Percentiles rank a stretch among this genome's conserved stretches.
phyloP scores from a whole-genome alignment of 2,797 vertebrate genomes.

The Gallinago nigripennis region DNA sequence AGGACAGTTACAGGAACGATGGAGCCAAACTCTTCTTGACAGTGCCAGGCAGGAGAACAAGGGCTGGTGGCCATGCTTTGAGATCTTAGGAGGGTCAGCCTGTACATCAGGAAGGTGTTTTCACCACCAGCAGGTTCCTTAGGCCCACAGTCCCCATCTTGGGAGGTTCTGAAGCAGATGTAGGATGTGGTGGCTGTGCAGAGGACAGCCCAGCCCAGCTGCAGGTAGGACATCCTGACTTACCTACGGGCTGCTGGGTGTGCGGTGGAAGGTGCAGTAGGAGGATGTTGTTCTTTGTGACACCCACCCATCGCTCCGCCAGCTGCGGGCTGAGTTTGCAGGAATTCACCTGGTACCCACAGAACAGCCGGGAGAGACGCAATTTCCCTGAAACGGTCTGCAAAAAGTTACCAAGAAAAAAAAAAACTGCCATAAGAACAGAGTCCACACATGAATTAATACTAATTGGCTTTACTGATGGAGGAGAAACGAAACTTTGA shows the following conservation, averaged over 20 bases:
- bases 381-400: neutral
- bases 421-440: neutral
- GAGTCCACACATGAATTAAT: neutral
- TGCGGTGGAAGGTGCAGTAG: neutral
- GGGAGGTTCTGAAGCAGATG: neutral
- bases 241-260: neutral
- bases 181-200: neutral
- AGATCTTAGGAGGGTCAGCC: neutral
- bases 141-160: neutral
- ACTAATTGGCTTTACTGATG: neutral
- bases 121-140: neutral
- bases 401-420: neutral
- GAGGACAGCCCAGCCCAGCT: neutral
- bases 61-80: neutral
- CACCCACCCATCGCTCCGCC: fast-evolving
- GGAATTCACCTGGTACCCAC: neutral
- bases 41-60: neutral
- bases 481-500: neutral
- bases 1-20: neutral
- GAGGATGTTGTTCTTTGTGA: neutral
- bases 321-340: neutral
- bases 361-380: neutral
- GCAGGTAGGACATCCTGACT: fast-evolving
- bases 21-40: neutral
- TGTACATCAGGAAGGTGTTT: neutral